Evolutionary conservation across 2,113 vertebrate species (phyloP).

Genomic region (Epinephelus cyanopodus): DNA sequence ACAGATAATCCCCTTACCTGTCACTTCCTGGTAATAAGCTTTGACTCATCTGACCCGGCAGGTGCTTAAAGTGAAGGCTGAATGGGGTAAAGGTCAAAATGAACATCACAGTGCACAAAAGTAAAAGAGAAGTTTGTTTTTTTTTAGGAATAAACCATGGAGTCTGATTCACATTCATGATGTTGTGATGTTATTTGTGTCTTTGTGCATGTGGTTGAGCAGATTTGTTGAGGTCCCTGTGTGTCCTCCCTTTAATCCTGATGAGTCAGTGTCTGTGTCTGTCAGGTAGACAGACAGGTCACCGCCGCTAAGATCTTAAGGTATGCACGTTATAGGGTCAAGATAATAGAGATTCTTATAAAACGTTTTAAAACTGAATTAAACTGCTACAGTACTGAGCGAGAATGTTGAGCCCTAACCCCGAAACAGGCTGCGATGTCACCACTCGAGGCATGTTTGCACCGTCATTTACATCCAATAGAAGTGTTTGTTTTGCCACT

Average conservation of each 20-base stretch:
- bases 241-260: constrained; percentile 42
- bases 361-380: neutral
- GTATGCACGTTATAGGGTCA: neutral
- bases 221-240: neutral
- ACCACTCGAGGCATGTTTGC: too few relatives aligned
- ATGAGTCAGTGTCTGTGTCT: constrained; percentile 46
- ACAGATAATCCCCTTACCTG: constrained; percentile 71
- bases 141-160: neutral
- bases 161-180: neutral
- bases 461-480: too few relatives aligned
- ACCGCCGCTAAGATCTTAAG: neutral
- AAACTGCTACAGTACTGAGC: too few relatives aligned
- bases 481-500: too few relatives aligned
- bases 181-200: neutral
- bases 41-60: constrained; percentile 34
- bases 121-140: too few relatives aligned
- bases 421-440: too few relatives aligned
- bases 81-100: constrained; percentile 1
- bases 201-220: neutral
- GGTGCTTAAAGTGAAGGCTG: constrained; percentile 15
- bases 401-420: too few relatives aligned
- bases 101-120: neutral
- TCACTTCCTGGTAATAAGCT: constrained; percentile 63
- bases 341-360: neutral
- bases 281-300: neutral